These are phyloP conservation scores for Cyprinodon diabolis DNA, from an alignment of 2,797 vertebrate genomes.

Conservation along the genomic window DNA sequence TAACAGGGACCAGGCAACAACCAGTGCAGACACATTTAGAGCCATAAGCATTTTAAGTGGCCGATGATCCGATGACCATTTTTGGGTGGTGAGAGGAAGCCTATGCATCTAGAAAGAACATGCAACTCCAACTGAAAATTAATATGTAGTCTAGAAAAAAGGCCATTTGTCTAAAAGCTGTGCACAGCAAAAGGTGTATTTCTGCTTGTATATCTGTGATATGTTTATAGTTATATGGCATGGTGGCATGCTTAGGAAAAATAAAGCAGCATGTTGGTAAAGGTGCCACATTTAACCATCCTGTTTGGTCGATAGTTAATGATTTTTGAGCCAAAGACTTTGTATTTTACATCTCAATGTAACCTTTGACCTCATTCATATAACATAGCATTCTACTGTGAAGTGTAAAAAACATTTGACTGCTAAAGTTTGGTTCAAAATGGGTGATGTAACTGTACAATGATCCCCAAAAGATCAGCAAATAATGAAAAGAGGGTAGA, in stretches of 20 bases:
- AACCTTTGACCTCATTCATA: neutral
- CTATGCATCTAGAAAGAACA: neutral
- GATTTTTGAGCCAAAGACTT: neutral
- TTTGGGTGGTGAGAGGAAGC: too few species aligned
- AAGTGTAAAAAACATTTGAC: neutral
- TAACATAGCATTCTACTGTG: neutral
- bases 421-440: neutral
- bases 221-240: too few species aligned
- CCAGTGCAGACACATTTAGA: too few species aligned
- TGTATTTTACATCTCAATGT: neutral
- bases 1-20: too few species aligned
- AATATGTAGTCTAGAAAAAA: neutral
- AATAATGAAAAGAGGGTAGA: neutral
- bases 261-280: too few species aligned
- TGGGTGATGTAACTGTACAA: neutral
- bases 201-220: too few species aligned
- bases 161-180: too few species aligned
- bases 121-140: neutral
- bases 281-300: too few species aligned
- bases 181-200: too few species aligned
- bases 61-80: too few species aligned
- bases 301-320: too few species aligned
- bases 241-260: neutral
- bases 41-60: too few species aligned
- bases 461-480: neutral